Conservation (phyloP, 2,113 vertebrate genomes). For the Hirundichthys speculiger region DNA sequence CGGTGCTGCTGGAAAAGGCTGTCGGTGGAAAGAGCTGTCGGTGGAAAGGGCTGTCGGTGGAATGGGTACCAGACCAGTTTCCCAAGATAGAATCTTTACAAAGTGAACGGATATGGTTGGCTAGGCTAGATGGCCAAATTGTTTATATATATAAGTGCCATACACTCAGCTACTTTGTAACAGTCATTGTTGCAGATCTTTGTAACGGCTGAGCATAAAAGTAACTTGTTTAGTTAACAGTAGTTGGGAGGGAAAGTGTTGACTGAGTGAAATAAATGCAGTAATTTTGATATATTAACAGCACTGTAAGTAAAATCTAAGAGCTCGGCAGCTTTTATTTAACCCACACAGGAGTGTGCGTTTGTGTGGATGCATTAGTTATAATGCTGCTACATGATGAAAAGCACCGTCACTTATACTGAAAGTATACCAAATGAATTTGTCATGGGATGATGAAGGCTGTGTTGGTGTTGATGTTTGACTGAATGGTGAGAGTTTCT, state of each 20-base stretch:
- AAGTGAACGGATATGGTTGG: too few relatives aligned
- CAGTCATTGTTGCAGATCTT: too few relatives aligned
- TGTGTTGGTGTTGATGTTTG: slow-evolving; percentile 18
- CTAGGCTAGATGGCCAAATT: too few relatives aligned
- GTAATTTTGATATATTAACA: neutral
- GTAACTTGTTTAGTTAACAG: neutral
- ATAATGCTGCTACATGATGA: slow-evolving; percentile 35
- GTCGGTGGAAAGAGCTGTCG: too few relatives aligned
- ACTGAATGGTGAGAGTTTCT: slow-evolving; percentile 29
- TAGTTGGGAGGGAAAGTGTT: too few relatives aligned
- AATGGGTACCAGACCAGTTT: too few relatives aligned
- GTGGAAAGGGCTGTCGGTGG: too few relatives aligned
- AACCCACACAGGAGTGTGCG: neutral
- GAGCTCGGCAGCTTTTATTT: slow-evolving; percentile 16
- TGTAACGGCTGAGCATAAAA: neutral
- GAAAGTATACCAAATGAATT: slow-evolving; percentile 44
- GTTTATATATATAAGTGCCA: too few relatives aligned
- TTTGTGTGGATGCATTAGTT: slow-evolving; percentile 18
- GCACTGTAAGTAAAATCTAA: neutral
- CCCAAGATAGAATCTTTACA: too few relatives aligned
- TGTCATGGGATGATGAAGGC: slow-evolving; percentile 29
- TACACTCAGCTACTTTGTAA: too few relatives aligned
- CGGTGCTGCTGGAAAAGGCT: too few relatives aligned
- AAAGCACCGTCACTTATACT: slow-evolving; percentile 40
- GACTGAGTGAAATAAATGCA: neutral